A percentile compares a stretch with the other conserved stretches of the same genome.
These are phyloP conservation scores for Leucophenga montana DNA, from an alignment of 2,888 invertebrate species.

Conservation along the genomic window DNA sequence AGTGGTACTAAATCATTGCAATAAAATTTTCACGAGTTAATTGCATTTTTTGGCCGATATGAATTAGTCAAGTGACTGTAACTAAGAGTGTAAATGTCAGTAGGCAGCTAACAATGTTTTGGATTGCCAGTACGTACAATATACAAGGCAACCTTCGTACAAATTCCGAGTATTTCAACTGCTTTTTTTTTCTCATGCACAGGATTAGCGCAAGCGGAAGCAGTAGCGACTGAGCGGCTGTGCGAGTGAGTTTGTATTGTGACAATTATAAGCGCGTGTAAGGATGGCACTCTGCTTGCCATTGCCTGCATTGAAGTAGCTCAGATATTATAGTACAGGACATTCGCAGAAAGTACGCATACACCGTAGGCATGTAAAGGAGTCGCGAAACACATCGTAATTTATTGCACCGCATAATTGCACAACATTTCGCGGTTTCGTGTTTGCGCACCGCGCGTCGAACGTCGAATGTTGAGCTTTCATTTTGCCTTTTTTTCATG, in stretches of 20 bases:
- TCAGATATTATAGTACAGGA: neutral
- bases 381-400: slow-evolving; percentile 55
- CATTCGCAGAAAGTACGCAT: neutral
- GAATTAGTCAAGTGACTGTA: too few species aligned
- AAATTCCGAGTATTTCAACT: neutral
- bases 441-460: slow-evolving; percentile 37
- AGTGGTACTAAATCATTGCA: too few species aligned
- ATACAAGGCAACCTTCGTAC: too few species aligned
- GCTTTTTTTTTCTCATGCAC: neutral
- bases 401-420: slow-evolving; percentile 67
- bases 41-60: too few species aligned
- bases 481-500: too few species aligned
- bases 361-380: slow-evolving; percentile 25
- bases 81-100: too few species aligned
- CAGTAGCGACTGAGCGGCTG: neutral
- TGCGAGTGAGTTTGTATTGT: neutral
- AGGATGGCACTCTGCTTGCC: neutral
- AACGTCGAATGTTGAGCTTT: too few species aligned
- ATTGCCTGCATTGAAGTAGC: neutral
- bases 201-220: too few species aligned
- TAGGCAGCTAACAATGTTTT: too few species aligned
- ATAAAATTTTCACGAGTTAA: too few species aligned
- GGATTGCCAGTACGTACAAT: too few species aligned
- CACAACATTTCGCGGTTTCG: slow-evolving; percentile 60
- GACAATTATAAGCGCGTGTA: slow-evolving; percentile 8